Percentiles rank a stretch among this genome's conserved stretches.
These are phyloP conservation scores for Malacosoma neustria DNA, from an alignment of 2,888 invertebrate genomes.

Conservation along the genomic window DNA sequence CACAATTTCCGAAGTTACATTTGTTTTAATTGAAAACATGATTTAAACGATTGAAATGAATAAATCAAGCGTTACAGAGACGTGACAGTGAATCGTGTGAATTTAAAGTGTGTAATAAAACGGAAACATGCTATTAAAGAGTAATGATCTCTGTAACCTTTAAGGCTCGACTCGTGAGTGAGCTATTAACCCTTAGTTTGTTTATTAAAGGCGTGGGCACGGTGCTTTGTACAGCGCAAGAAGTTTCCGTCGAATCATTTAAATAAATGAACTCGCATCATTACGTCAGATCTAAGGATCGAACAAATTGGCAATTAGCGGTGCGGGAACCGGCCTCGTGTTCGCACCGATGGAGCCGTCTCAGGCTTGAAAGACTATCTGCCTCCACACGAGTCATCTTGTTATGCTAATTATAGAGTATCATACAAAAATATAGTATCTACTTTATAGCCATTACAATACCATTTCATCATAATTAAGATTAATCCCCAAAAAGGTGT, in stretches of 20 bases:
- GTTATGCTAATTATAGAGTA: too few species aligned
- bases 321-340: conserved; percentile 38
- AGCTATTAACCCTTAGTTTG: conserved; percentile 37
- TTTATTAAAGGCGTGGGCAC: conserved; percentile 25
- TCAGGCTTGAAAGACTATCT: conserved; percentile 10
- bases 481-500: too few species aligned
- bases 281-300: conserved; percentile 72
- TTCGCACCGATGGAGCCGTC: conserved; percentile 22
- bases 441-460: too few species aligned
- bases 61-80: too few species aligned
- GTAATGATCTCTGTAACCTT: conserved; percentile 15
- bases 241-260: conserved; percentile 70
- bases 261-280: conserved; percentile 72
- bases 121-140: conserved; percentile 14
- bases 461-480: too few species aligned
- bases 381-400: too few species aligned
- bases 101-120: background rate
- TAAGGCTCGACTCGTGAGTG: conserved; percentile 29
- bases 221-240: conserved; percentile 37
- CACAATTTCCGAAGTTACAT: too few species aligned
- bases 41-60: too few species aligned
- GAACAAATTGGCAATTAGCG: conserved; percentile 74
- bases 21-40: too few species aligned
- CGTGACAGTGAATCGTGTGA: background rate
- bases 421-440: too few species aligned